phyloP scores from a whole-genome alignment of 2,797 vertebrate species.

The Melopsittacus undulatus region DNA sequence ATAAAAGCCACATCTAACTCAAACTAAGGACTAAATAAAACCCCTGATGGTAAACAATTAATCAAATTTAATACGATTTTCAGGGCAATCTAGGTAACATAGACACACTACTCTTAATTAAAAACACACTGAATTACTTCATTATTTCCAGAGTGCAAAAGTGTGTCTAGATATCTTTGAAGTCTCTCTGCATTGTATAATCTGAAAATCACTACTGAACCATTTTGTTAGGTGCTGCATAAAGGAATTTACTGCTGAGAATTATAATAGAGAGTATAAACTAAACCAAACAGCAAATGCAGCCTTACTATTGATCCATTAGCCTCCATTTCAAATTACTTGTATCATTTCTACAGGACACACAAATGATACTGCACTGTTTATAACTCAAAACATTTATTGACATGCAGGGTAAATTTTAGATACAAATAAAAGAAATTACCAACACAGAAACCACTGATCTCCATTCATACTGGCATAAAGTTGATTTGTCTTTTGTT shows the following conservation, averaged over 20 bases:
- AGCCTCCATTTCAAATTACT: neutral
- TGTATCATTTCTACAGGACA: neutral
- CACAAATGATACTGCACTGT: neutral
- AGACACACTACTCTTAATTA: neutral
- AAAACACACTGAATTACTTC: neutral
- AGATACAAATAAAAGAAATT: neutral
- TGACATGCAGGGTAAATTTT: neutral
- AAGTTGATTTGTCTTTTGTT: neutral
- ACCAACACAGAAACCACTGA: neutral
- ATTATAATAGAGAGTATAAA: neutral
- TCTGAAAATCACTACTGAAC: neutral
- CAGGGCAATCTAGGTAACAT: neutral
- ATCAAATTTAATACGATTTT: neutral
- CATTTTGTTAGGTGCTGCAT: neutral
- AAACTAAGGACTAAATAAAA: neutral
- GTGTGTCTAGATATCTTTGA: neutral
- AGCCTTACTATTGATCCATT: neutral
- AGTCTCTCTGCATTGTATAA: neutral
- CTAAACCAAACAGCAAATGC: neutral
- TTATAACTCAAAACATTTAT: neutral
- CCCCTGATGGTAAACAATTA: neutral
- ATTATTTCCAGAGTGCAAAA: neutral
- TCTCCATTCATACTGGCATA: neutral
- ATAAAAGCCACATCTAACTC: neutral
- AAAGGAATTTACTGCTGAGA: neutral